Percentiles rank a stretch among this genome's conserved stretches.
These are phyloP conservation scores for Sturnira hondurensis DNA, from an alignment of 2,113 vertebrate species.

Conservation along the genomic window DNA sequence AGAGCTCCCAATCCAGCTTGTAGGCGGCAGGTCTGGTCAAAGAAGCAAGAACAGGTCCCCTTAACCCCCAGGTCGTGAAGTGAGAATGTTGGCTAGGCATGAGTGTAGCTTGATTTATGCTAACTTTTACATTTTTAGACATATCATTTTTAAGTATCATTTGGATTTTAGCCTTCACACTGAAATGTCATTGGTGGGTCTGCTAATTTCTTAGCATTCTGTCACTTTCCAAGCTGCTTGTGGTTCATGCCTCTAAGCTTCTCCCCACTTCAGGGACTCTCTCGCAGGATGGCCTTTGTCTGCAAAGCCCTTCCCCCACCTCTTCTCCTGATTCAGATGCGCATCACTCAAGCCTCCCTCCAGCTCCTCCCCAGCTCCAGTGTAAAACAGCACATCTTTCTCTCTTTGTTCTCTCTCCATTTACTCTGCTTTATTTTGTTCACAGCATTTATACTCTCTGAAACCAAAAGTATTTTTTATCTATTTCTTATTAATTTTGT, in stretches of 20 bases:
- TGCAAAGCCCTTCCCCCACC: background rate
- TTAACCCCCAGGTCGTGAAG: background rate
- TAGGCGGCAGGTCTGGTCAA: background rate
- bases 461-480: background rate
- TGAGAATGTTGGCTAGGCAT: background rate
- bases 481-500: background rate
- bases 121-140: background rate
- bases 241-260: background rate
- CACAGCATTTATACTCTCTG: background rate
- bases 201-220: background rate
- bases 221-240: rapidly evolving
- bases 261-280: background rate
- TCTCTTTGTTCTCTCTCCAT: background rate
- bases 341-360: no score
- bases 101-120: background rate
- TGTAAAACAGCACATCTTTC: background rate
- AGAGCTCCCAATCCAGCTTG: rapidly evolving
- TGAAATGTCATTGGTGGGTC: rapidly evolving
- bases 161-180: background rate
- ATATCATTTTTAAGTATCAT: no score
- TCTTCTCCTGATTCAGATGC: background rate
- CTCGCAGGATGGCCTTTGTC: background rate
- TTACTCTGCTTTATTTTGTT: background rate
- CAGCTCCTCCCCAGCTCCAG: background rate
- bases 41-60: background rate